Conservation (phyloP, 2,888 invertebrate genomes). For the Tachina grossa region DNA sequence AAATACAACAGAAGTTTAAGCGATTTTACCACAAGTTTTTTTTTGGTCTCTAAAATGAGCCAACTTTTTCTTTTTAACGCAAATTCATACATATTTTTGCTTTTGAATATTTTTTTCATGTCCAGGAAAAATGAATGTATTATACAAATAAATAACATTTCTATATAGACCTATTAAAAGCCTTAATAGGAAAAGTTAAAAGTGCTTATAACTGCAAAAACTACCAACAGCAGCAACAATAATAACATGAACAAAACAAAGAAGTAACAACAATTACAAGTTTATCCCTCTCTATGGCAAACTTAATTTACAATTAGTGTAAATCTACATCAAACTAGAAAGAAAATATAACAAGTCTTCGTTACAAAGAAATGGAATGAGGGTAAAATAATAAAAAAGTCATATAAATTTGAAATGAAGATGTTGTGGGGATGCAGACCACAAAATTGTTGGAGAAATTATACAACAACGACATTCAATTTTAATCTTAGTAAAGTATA, state of each 20-base stretch:
- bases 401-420: slow-evolving; percentile 17
- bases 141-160: slow-evolving; percentile 14
- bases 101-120: too few relatives aligned
- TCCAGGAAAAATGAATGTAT: too few relatives aligned
- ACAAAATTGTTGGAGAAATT: slow-evolving; percentile 2
- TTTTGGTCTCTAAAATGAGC: too few relatives aligned
- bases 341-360: neutral
- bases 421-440: neutral
- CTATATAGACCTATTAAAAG: slow-evolving; percentile 62
- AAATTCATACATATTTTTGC: too few relatives aligned
- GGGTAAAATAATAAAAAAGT: too few relatives aligned
- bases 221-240: slow-evolving; percentile 32
- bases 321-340: slow-evolving; percentile 52
- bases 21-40: too few relatives aligned
- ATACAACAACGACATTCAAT: neutral
- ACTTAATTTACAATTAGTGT: slow-evolving; percentile 77
- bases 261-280: slow-evolving; percentile 66
- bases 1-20: too few relatives aligned
- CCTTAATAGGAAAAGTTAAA: slow-evolving; percentile 69
- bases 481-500: too few relatives aligned
- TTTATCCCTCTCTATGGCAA: slow-evolving; percentile 73
- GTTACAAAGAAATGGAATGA: neutral
- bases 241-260: slow-evolving; percentile 38
- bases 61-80: too few relatives aligned
- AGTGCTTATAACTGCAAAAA: slow-evolving; percentile 65